Conservation (phyloP, 2,888 invertebrate species). For the Apotomis turbidana region DNA sequence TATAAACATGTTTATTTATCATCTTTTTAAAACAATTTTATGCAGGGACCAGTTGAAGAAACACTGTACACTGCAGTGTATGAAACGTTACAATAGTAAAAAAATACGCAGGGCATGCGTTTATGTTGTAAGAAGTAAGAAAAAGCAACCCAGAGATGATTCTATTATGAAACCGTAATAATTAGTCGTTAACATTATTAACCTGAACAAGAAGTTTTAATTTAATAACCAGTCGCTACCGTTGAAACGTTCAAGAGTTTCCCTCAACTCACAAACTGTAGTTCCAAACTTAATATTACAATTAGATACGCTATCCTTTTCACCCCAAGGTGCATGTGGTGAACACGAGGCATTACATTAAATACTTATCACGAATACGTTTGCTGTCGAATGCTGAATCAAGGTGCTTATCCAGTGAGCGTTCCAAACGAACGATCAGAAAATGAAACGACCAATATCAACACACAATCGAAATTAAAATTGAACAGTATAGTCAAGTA, state of each 20-base stretch:
- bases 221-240: slow-evolving; percentile 6
- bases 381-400: slow-evolving; percentile 46
- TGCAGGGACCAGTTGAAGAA: no score
- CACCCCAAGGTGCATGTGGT: background rate
- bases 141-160: no score
- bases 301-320: slow-evolving; percentile 9
- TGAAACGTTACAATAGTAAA: no score
- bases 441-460: background rate
- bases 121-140: no score
- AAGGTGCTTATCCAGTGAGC: slow-evolving; percentile 52
- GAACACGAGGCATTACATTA: slow-evolving; percentile 2
- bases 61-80: no score
- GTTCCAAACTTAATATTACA: slow-evolving; percentile 12
- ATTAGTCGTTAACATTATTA: slow-evolving; percentile 3
- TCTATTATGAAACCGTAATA: background rate
- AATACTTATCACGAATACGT: slow-evolving; percentile 15
- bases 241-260: slow-evolving; percentile 14
- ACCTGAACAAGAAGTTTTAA: slow-evolving; percentile 10
- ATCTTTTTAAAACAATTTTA: no score
- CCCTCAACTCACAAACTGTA: background rate
- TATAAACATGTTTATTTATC: no score
- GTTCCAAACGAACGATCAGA: slow-evolving; percentile 49
- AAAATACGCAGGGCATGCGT: no score
- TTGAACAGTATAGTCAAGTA: background rate
- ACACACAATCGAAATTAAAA: background rate